These are phyloP conservation scores for Cordilura impudica DNA, from an alignment of 2,888 invertebrate genomes.

Conservation along the genomic window DNA sequence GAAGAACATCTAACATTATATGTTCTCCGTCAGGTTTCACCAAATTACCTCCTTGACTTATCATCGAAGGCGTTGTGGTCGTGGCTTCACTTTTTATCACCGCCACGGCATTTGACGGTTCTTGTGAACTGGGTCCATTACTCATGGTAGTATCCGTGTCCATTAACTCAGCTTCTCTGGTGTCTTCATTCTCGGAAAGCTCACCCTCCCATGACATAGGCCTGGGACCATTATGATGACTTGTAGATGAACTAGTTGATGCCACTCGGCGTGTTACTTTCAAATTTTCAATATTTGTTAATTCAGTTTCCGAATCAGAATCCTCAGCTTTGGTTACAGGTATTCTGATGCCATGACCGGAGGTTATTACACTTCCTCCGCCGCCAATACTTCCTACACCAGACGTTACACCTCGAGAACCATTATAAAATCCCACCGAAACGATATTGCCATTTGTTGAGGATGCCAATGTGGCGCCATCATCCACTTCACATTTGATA, in stretches of 20 bases:
- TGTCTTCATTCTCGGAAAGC: conserved; percentile 88
- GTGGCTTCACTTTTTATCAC: conserved; percentile 71
- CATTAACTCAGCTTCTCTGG: conserved; percentile 78
- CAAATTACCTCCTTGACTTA: conserved; percentile 42
- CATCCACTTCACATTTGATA: conserved; percentile 81
- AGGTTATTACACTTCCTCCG: conserved; percentile 63
- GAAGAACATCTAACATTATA: conserved; percentile 70
- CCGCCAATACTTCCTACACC: conserved; percentile 54
- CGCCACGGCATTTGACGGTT: conserved; percentile 63
- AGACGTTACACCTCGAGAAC: conserved; percentile 62
- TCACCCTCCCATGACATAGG: conserved; percentile 98
- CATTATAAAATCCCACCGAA: conserved; percentile 69
- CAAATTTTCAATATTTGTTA: conserved; percentile 77
- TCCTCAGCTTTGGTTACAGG: conserved; percentile 73
- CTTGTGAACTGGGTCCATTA: conserved; percentile 55
- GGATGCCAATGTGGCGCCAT: conserved; percentile 63
- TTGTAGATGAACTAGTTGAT: conserved; percentile 7
- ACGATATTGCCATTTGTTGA: conserved; percentile 71
- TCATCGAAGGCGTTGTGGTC: conserved; percentile 60
- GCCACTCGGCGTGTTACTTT: conserved; percentile 79
- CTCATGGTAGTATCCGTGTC: conserved; percentile 75
- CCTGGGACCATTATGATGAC: conserved; percentile 79
- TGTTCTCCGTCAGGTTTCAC: conserved; percentile 73
- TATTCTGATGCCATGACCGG: conserved; percentile 71
- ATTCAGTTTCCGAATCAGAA: conserved; percentile 75